phyloP scores from a whole-genome alignment of 2,113 vertebrate genomes.

The Pontoporia blainvillei region DNA sequence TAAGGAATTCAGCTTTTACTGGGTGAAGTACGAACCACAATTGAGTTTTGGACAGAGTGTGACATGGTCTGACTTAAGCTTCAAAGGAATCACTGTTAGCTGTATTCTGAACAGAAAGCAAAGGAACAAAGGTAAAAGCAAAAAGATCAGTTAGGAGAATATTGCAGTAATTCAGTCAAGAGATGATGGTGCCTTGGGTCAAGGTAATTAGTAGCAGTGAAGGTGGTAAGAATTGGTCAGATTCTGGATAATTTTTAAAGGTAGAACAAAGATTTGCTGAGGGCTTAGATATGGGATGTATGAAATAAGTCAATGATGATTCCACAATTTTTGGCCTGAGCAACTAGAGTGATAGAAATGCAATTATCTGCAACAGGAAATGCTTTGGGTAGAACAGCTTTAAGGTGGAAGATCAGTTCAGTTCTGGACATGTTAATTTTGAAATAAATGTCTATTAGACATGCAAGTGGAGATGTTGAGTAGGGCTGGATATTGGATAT shows the following conservation, averaged over 20 bases:
- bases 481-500: neutral
- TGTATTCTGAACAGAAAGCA: neutral
- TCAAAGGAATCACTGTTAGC: neutral
- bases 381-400: neutral
- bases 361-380: neutral
- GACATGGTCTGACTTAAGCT: neutral
- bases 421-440: neutral
- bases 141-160: neutral
- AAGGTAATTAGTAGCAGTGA: neutral
- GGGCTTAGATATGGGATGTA: neutral
- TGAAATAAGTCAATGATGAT: neutral
- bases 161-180: neutral
- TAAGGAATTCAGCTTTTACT: neutral
- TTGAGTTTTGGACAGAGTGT: neutral
- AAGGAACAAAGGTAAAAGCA: neutral
- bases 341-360: neutral
- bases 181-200: neutral
- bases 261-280: neutral
- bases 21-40: neutral
- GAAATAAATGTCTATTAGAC: neutral
- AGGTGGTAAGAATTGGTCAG: neutral
- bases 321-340: neutral
- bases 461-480: neutral
- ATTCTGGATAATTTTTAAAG: neutral
- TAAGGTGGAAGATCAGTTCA: neutral